Conservation (phyloP, 2,113 vertebrate genomes). For the Tenebrosternarchus preto region DNA sequence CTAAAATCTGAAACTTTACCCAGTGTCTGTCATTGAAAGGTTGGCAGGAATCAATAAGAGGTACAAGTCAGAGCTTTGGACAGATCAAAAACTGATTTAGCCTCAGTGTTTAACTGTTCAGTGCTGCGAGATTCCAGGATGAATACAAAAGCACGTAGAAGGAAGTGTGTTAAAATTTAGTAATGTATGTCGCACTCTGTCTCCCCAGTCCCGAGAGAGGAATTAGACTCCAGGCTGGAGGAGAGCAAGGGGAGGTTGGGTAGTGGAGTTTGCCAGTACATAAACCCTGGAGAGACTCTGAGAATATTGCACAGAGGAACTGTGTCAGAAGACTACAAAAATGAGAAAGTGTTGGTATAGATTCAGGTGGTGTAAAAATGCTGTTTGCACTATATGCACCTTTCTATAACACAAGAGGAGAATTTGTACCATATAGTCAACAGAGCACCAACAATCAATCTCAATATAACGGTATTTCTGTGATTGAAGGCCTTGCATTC, state of each 20-base stretch:
- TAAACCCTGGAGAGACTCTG: constrained; percentile 3
- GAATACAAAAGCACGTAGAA: not conserved
- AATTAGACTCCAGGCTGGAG: not conserved
- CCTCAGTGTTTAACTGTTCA: constrained; percentile 9
- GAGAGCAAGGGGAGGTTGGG: not conserved
- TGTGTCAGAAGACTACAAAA: not conserved
- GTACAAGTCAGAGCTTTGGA: not conserved
- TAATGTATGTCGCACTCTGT: not conserved
- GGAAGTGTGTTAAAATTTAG: constrained; percentile 1
- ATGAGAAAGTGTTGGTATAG: not conserved
- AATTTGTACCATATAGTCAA: no score
- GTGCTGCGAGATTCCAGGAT: not conserved
- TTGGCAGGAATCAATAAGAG: constrained; percentile 20
- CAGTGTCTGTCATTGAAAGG: not conserved
- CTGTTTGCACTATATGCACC: not conserved
- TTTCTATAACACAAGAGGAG: not conserved
- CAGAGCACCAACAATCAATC: no score
- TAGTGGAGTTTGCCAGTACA: not conserved
- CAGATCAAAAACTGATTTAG: not conserved
- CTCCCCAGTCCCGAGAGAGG: not conserved
- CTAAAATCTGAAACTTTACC: not conserved
- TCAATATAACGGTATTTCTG: not conserved
- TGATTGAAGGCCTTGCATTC: not conserved
- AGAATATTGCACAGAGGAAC: not conserved
- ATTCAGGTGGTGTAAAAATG: not conserved